Percentiles rank a stretch among this genome's conserved stretches.
Conservation (phyloP, 2,888 invertebrate species). For the Phania funesta region DNA sequence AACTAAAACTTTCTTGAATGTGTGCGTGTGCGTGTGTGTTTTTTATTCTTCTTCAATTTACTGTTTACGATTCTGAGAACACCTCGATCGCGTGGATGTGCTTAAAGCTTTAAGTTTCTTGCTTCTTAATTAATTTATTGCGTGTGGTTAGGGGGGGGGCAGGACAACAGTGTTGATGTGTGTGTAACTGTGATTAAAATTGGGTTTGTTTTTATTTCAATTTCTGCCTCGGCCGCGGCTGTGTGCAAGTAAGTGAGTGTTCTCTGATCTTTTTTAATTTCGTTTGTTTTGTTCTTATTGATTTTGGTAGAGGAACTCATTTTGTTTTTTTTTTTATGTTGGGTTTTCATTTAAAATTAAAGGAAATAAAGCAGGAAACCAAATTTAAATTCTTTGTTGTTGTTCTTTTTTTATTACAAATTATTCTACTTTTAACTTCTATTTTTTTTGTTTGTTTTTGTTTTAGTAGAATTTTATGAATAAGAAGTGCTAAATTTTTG, state of each 20-base stretch:
- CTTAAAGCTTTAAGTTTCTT: slow-evolving; percentile 40
- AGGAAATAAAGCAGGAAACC: neutral
- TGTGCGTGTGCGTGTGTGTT: neutral
- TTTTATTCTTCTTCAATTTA: neutral
- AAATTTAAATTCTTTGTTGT: neutral
- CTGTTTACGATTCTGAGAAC: neutral
- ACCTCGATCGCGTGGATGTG: slow-evolving; percentile 58
- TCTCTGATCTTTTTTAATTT: slow-evolving; percentile 11
- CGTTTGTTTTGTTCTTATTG: neutral
- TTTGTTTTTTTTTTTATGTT: slow-evolving; percentile 37
- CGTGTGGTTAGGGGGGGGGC: slow-evolving; percentile 8
- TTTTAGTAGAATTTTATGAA: slow-evolving; percentile 34
- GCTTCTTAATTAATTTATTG: slow-evolving; percentile 41
- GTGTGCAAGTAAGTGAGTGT: neutral
- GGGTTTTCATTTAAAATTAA: neutral
- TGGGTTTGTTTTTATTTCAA: neutral
- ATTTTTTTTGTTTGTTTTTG: neutral
- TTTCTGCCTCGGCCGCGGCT: neutral
- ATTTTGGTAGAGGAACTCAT: slow-evolving; percentile 56
- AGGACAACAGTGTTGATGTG: slow-evolving; percentile 24
- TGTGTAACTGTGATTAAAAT: neutral
- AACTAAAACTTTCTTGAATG: neutral
- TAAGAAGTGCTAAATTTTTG: slow-evolving; percentile 50
- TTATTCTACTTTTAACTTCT: slow-evolving; percentile 36
- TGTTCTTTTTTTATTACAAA: slow-evolving; percentile 29